phyloP scores from a whole-genome alignment of 2,797 vertebrate genomes.

The Halcyon badia region DNA sequence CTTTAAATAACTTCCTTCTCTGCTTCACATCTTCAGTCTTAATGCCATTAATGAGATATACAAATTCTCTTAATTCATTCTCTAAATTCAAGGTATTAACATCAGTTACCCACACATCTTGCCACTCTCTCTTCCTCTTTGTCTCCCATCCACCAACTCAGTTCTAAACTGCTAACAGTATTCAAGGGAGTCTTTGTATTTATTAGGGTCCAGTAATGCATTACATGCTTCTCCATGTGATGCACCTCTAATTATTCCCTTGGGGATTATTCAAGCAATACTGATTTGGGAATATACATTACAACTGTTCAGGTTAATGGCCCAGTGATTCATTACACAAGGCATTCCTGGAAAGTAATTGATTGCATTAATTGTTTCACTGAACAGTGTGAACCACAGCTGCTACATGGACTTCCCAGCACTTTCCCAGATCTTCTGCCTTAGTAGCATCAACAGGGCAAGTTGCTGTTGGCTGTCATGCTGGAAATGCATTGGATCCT shows the following conservation, averaged over 20 bases:
- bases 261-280: constrained; percentile 19
- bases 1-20: not conserved
- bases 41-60: not conserved
- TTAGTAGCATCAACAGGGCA: accelerated
- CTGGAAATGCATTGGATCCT: not conserved
- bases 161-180: not conserved
- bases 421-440: not conserved
- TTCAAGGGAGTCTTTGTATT: not conserved
- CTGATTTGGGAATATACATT: constrained; percentile 7
- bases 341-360: constrained; percentile 42
- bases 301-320: constrained; percentile 21
- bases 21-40: not conserved
- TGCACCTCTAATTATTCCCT: constrained; percentile 11
- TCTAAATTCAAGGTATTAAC: not conserved
- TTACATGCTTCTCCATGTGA: constrained; percentile 9
- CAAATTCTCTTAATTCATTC: not conserved
- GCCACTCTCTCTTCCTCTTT: not conserved
- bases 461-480: not conserved
- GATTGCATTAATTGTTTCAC: constrained; percentile 24
- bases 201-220: not conserved
- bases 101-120: not conserved
- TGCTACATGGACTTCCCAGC: not conserved
- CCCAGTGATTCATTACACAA: constrained; percentile 36
- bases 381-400: not conserved
- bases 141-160: not conserved